Evolutionary conservation across 2,888 invertebrate species (phyloP).

Genomic region (Silvanus unidentatus): DNA sequence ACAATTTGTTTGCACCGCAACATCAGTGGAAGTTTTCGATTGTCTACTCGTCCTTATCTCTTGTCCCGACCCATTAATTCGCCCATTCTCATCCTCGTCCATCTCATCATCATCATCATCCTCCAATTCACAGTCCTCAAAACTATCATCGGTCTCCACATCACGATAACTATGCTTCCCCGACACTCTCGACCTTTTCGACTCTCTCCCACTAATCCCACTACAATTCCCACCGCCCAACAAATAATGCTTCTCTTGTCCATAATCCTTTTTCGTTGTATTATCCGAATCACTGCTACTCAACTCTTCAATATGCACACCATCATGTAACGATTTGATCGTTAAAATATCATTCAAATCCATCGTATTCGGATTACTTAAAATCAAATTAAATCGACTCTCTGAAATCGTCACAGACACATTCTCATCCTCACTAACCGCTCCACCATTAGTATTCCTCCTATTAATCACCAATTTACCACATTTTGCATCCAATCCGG

Average conservation of each 20-base stretch:
- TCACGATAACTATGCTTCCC: slow-evolving; percentile 16
- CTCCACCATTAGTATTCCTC: slow-evolving; percentile 15
- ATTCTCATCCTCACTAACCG: slow-evolving; percentile 43
- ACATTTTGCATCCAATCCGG: slow-evolving; percentile 48
- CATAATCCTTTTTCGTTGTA: slow-evolving; percentile 24
- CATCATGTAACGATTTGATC: slow-evolving; percentile 40
- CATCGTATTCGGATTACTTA: slow-evolving; percentile 34
- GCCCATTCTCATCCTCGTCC: slow-evolving; percentile 45
- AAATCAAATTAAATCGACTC: slow-evolving; percentile 36
- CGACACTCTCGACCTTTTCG: slow-evolving; percentile 26
- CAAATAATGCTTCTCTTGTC: slow-evolving; percentile 27
- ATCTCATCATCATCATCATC: slow-evolving; percentile 23
- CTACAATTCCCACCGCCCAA: background rate
- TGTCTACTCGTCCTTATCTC: slow-evolving; percentile 11
- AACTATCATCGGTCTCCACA: slow-evolving; percentile 16
- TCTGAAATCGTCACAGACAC: slow-evolving; percentile 44
- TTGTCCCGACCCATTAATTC: slow-evolving; percentile 34
- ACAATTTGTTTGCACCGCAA: slow-evolving; percentile 53
- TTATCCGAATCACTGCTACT: slow-evolving; percentile 21
- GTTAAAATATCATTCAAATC: slow-evolving; percentile 43
- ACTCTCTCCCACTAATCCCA: slow-evolving; percentile 25
- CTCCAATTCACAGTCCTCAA: slow-evolving; percentile 26
- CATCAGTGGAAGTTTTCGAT: slow-evolving; percentile 49
- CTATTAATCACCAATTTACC: slow-evolving; percentile 40
- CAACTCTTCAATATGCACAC: slow-evolving; percentile 36